Evolutionary conservation across 2,797 vertebrate species (phyloP).

Genomic region (Luscinia megarhynchos): DNA sequence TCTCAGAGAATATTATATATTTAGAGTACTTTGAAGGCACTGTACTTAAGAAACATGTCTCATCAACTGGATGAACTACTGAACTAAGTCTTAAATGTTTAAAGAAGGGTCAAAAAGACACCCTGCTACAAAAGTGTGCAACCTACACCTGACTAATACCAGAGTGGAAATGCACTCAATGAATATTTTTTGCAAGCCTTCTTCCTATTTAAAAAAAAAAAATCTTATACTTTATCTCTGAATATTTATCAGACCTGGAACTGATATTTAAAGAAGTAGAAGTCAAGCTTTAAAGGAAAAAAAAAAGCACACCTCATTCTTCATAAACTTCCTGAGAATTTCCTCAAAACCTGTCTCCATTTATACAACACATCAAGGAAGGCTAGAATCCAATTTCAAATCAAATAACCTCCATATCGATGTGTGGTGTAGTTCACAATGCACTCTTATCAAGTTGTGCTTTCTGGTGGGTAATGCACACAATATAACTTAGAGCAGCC

Average conservation of each 20-base stretch:
- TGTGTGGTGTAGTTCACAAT: conserved; percentile 72
- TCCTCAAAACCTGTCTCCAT: conserved; percentile 71
- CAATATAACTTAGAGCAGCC: conserved; percentile 76
- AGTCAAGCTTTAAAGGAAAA: not conserved
- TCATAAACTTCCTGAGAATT: conserved; percentile 74
- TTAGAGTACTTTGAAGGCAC: conserved; percentile 78
- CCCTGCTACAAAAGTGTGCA: conserved; percentile 75
- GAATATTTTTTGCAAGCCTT: conserved; percentile 76
- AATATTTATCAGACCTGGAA: conserved; percentile 70
- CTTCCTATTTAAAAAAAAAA: conserved; percentile 37
- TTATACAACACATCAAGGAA: conserved; percentile 79
- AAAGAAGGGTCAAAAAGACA: conserved; percentile 81
- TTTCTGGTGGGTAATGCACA: conserved; percentile 79
- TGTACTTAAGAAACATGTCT: conserved; percentile 78
- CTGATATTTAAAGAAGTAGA: conserved; percentile 42
- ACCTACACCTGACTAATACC: conserved; percentile 70
- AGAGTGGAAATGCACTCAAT: conserved; percentile 72
- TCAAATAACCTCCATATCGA: conserved; percentile 81
- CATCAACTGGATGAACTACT: conserved; percentile 79
- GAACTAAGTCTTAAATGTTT: conserved; percentile 85
- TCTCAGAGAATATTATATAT: conserved; percentile 81
- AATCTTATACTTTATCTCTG: conserved; percentile 50
- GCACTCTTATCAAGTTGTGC: conserved; percentile 75
- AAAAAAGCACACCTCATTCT: not conserved
- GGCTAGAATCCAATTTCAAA: conserved; percentile 82